phyloP scores from a whole-genome alignment of 2,888 invertebrate genomes.

The Kryphioiulus occultus region DNA sequence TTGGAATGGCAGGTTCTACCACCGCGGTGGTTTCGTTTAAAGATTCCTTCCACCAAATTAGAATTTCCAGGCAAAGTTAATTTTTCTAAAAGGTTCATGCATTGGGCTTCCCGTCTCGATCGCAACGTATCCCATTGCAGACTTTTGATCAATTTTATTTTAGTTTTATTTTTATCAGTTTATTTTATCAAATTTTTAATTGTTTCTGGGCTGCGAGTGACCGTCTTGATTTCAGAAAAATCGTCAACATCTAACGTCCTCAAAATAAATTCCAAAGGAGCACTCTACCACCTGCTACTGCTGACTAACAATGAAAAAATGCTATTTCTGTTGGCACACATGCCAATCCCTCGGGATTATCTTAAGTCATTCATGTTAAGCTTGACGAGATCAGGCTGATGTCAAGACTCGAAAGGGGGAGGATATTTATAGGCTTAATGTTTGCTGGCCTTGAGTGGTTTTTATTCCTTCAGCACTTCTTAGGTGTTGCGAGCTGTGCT shows the following conservation, averaged over 20 bases:
- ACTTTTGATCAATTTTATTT: too few relatives aligned
- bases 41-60: too few relatives aligned
- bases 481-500: too few relatives aligned
- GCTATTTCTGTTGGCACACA: neutral
- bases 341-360: neutral
- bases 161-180: too few relatives aligned
- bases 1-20: too few relatives aligned
- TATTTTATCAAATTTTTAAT: too few relatives aligned
- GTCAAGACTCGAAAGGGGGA: neutral
- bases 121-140: too few relatives aligned
- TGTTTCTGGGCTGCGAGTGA: neutral
- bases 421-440: neutral
- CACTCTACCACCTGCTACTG: neutral
- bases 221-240: neutral
- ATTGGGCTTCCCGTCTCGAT: too few relatives aligned
- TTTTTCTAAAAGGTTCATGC: too few relatives aligned
- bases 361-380: neutral
- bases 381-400: neutral
- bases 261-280: neutral
- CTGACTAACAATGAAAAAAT: neutral
- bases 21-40: too few relatives aligned
- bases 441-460: neutral
- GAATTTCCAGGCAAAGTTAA: too few relatives aligned
- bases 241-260: neutral
- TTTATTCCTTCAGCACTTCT: neutral